A percentile compares a stretch with the other conserved stretches of the same genome.
Evolutionary conservation across 2,888 invertebrate species (phyloP).

Genomic region (Mantis religiosa): DNA sequence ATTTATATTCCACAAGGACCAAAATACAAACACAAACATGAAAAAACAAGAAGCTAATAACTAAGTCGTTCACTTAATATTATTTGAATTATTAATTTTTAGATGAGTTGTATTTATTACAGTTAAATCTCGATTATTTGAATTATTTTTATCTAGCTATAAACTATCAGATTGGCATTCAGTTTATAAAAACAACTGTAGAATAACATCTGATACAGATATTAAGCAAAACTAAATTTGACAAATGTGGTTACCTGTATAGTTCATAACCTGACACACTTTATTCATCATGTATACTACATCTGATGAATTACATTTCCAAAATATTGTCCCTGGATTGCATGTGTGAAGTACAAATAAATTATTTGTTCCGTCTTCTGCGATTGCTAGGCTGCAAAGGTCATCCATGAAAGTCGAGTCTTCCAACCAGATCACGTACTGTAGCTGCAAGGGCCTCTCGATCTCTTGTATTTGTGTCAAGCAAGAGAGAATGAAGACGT

Average conservation of each 20-base stretch:
- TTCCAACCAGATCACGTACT: conserved; percentile 74
- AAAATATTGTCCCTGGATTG: background rate
- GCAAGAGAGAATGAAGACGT: conserved; percentile 66
- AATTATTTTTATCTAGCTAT: background rate
- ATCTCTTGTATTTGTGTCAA: conserved; percentile 39
- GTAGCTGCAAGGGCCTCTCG: conserved; percentile 60
- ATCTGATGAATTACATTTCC: background rate
- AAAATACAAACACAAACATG: background rate
- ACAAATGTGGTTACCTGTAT: background rate
- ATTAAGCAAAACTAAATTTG: background rate
- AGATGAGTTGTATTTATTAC: too few relatives aligned
- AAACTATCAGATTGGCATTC: background rate
- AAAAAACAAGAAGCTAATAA: background rate
- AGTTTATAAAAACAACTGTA: background rate
- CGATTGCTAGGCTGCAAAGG: conserved; percentile 27
- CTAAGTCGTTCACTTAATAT: background rate
- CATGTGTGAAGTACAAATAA: background rate
- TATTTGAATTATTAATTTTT: too few relatives aligned
- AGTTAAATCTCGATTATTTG: too few relatives aligned
- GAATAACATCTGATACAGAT: background rate
- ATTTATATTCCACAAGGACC: background rate
- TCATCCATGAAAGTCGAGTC: conserved; percentile 62
- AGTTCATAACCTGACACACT: background rate
- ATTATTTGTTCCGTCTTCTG: background rate
- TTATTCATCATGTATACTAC: background rate